phyloP scores from a whole-genome alignment of 2,797 vertebrate species.

The Arremon brunneinucha region DNA sequence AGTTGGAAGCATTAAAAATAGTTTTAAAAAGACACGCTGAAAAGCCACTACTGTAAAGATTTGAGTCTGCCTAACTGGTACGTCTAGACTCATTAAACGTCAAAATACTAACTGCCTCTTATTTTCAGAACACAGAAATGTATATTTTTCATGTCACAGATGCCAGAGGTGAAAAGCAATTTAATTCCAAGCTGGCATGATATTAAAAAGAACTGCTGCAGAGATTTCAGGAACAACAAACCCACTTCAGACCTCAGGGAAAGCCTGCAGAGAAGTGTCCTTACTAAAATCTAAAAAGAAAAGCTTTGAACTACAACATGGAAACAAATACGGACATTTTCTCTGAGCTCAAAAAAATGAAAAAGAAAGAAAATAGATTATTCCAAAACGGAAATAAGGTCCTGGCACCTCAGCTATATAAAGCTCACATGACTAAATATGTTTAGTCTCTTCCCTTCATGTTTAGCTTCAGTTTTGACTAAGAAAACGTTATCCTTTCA shows the following conservation, averaged over 20 bases:
- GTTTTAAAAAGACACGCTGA: not conserved
- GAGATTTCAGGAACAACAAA: constrained; percentile 64
- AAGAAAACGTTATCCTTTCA: constrained; percentile 44
- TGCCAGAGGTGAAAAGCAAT: constrained; percentile 56
- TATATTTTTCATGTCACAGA: constrained; percentile 65
- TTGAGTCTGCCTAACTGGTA: constrained; percentile 5
- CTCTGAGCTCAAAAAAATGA: not conserved
- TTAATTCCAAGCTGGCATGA: constrained; percentile 58
- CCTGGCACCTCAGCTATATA: constrained; percentile 18
- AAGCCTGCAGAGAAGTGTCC: constrained; percentile 60
- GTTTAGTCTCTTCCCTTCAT: constrained; percentile 45
- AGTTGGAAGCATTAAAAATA: not conserved
- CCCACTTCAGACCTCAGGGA: constrained; percentile 49
- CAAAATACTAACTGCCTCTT: constrained; percentile 53
- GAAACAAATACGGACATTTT: constrained; percentile 51
- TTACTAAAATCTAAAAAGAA: constrained; percentile 56
- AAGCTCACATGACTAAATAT: constrained; percentile 25
- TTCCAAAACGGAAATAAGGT: constrained; percentile 9
- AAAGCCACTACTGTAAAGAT: not conserved
- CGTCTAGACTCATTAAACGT: constrained; percentile 44
- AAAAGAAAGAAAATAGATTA: constrained; percentile 45
- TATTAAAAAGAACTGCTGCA: constrained; percentile 64
- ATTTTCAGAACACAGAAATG: constrained; percentile 52
- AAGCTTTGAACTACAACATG: constrained; percentile 53
- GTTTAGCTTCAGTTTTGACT: constrained; percentile 36